Conservation (phyloP, 2,797 vertebrate species). For the Micromesistius poutassou region DNA sequence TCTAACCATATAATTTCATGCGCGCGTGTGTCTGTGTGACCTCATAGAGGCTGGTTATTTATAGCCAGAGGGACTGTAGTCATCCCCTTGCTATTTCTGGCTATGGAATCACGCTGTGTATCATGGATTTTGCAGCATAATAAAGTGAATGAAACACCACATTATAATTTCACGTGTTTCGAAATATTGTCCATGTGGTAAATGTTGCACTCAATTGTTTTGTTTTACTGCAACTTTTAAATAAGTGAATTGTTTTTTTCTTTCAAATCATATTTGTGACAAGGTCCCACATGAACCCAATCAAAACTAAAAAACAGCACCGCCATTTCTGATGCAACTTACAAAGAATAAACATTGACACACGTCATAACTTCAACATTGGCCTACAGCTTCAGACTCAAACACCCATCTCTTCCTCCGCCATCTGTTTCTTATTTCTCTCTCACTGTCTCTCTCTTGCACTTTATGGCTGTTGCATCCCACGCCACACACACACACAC, state of each 20-base stretch:
- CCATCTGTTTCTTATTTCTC: not conserved
- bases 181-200: not conserved
- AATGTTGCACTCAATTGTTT: not conserved
- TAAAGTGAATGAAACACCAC: slow-evolving; percentile 10
- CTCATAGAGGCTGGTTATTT: slow-evolving; percentile 61
- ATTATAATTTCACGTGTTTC: not conserved
- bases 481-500: not conserved
- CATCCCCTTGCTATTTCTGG: slow-evolving; percentile 56
- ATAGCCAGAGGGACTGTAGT: slow-evolving; percentile 54
- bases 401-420: not conserved
- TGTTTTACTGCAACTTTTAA: not conserved
- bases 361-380: slow-evolving; percentile 9
- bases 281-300: not conserved
- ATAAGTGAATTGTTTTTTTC: not conserved
- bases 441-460: not conserved
- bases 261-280: not conserved
- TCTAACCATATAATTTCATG: not conserved
- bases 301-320: not conserved
- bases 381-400: too few species aligned
- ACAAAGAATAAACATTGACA: slow-evolving; percentile 25
- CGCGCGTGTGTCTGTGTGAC: slow-evolving; percentile 42
- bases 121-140: slow-evolving; percentile 7
- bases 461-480: not conserved
- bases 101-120: slow-evolving; percentile 50
- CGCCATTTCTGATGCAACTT: not conserved